phyloP scores from a whole-genome alignment of 2,113 vertebrate genomes.

The Tauraco erythrolophus region DNA sequence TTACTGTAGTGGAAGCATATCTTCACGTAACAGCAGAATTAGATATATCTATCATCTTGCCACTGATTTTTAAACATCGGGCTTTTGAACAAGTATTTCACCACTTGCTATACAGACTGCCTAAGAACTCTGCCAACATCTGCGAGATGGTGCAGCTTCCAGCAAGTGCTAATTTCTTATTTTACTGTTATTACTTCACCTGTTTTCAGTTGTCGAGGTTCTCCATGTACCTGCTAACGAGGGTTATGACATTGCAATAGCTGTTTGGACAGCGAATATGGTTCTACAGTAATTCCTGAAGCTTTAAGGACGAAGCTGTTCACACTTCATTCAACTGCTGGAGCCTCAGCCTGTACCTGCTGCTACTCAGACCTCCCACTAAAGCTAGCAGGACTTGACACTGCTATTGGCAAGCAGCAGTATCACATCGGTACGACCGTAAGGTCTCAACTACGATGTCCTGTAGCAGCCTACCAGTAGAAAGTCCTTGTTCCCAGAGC shows the following conservation, averaged over 20 bases:
- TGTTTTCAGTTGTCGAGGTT: not conserved
- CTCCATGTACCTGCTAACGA: accelerated
- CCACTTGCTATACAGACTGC: not conserved
- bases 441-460: accelerated
- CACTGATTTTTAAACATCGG: not conserved
- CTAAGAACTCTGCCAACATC: not conserved
- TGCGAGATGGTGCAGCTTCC: not conserved
- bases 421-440: accelerated
- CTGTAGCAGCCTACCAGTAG: not conserved
- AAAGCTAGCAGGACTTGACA: not conserved
- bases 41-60: no score
- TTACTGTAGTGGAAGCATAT: not conserved
- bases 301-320: not conserved
- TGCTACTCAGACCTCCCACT: not conserved
- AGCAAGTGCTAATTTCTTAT: not conserved
- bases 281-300: not conserved
- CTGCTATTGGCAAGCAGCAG: not conserved
- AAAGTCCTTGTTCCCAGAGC: not conserved
- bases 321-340: not conserved
- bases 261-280: not conserved
- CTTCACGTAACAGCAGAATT: not conserved
- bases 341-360: not conserved
- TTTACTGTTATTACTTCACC: not conserved
- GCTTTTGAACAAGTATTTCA: not conserved
- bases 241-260: not conserved